These are phyloP conservation scores for Chionomys nivalis DNA, from an alignment of 2,113 vertebrate species.

Conservation along the genomic window DNA sequence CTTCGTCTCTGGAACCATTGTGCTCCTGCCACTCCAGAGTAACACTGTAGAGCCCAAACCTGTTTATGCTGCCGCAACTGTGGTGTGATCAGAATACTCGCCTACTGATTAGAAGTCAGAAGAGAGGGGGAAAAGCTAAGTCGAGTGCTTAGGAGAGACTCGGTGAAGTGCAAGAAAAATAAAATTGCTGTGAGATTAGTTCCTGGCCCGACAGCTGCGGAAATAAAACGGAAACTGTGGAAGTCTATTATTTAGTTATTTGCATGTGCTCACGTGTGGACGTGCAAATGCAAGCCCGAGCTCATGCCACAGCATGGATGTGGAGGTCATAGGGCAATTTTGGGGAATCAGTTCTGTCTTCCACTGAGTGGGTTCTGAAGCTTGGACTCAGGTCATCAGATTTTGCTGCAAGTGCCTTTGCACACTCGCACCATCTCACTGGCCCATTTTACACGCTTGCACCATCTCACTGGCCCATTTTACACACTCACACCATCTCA, in stretches of 20 bases:
- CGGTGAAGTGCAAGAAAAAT: neutral
- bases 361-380: neutral
- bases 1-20: neutral
- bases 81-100: neutral
- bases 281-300: neutral
- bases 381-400: neutral
- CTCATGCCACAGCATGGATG: too few species aligned
- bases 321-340: neutral
- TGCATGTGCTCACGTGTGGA: too few species aligned
- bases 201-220: neutral
- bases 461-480: neutral
- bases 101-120: neutral
- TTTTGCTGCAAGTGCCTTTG: neutral
- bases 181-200: neutral
- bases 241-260: neutral
- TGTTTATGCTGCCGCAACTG: rapidly evolving
- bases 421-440: too few species aligned
- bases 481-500: neutral
- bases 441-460: too few species aligned
- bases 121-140: neutral
- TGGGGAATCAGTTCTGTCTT: neutral
- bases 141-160: neutral
- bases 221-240: neutral
- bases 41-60: neutral
- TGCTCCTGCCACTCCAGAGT: neutral